A percentile compares a stretch with the other conserved stretches of the same genome.
These are phyloP conservation scores for Epizoanthus stellaris DNA, from an alignment of 92 coral and sea anemone genomes.

Conservation along the genomic window DNA sequence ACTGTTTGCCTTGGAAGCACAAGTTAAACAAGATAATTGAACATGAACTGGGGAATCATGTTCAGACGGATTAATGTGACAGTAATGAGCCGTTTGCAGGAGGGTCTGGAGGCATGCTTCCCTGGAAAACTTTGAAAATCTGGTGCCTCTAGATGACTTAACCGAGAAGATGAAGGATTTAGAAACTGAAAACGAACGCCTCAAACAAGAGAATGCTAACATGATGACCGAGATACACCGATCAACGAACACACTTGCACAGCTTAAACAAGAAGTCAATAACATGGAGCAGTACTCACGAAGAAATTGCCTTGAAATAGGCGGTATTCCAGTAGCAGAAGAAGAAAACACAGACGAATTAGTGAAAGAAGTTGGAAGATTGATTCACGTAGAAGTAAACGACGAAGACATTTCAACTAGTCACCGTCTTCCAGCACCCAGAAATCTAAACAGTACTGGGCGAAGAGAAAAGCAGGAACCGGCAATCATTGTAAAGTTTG, in stretches of 20 bases:
- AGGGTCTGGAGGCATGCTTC: too few species aligned
- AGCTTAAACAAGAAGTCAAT: conserved; percentile 41
- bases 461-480: conserved; percentile 24
- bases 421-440: conserved; percentile 36
- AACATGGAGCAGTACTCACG: conserved; percentile 43
- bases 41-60: too few species aligned
- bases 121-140: too few species aligned
- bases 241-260: conserved; percentile 22
- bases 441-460: conserved; percentile 7
- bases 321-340: conserved; percentile 38
- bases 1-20: too few species aligned
- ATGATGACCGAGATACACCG: conserved; percentile 15
- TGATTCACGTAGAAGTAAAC: conserved; percentile 34
- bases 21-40: too few species aligned
- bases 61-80: too few species aligned
- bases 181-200: not conserved
- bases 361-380: conserved; percentile 26
- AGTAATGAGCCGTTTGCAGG: too few species aligned
- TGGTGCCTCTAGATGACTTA: too few species aligned
- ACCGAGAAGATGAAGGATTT: too few species aligned
- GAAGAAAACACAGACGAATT: conserved; percentile 19
- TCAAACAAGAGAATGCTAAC: conserved; percentile 5
- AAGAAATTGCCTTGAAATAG: conserved; percentile 40
- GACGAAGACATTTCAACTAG: conserved; percentile 31
- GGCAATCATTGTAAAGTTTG: conserved; percentile 51